phyloP scores from a whole-genome alignment of 92 coral and sea anemone species.

The Umimayanthus chanpuru region DNA sequence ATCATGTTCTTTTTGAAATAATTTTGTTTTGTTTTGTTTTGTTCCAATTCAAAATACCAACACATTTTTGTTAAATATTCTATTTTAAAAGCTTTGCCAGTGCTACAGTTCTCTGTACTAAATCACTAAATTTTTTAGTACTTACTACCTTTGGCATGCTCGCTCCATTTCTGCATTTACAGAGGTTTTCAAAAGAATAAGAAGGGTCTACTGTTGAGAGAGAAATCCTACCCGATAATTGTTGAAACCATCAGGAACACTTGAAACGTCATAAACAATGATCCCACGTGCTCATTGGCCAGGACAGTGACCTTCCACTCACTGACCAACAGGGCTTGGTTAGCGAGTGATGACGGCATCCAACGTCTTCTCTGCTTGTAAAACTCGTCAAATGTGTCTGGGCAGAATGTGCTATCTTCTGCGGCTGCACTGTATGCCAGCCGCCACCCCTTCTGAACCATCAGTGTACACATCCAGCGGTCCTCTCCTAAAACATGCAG shows the following conservation, averaged over 20 bases:
- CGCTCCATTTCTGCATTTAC: no score
- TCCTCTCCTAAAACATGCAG: slow-evolving; percentile 77
- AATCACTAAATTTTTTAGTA: no score
- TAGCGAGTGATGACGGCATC: slow-evolving; percentile 98
- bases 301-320: slow-evolving; percentile 75
- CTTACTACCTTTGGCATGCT: no score
- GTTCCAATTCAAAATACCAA: background rate
- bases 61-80: background rate
- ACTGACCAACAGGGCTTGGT: slow-evolving; percentile 79
- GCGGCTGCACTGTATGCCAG: slow-evolving; percentile 98
- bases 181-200: no score
- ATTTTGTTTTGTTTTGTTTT: no score
- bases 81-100: background rate
- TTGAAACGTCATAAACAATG: slow-evolving; percentile 83
- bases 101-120: no score
- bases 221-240: slow-evolving; percentile 68
- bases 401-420: slow-evolving; percentile 91
- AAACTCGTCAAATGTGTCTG: slow-evolving; percentile 95
- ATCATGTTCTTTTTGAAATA: no score
- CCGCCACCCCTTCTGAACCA: slow-evolving; percentile 98
- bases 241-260: slow-evolving; percentile 82
- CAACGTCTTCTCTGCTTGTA: slow-evolving; percentile 95
- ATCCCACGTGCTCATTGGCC: slow-evolving; percentile 80
- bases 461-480: slow-evolving; percentile 97
- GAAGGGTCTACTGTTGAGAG: no score